Evolutionary conservation across 2,797 vertebrate species (phyloP).

Genomic region (Amphiprion clarkii): DNA sequence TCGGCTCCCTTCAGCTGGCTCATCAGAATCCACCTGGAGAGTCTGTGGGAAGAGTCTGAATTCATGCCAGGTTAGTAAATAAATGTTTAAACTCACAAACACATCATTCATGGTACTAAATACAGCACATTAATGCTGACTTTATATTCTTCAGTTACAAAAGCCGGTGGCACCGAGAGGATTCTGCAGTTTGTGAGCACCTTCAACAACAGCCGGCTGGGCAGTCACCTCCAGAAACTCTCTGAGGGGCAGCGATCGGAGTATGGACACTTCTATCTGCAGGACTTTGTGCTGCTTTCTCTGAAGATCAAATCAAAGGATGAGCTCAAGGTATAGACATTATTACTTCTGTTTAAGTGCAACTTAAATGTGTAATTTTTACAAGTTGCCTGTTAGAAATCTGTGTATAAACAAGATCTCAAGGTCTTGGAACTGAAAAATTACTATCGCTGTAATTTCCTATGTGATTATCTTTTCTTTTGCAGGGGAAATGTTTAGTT

Average conservation of each 20-base stretch:
- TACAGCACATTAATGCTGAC: neutral
- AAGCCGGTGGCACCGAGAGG: conserved; percentile 48
- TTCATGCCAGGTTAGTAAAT: conserved; percentile 75
- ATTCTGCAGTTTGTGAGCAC: conserved; percentile 77
- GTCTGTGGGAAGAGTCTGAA: conserved; percentile 84
- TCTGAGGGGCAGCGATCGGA: conserved; percentile 61
- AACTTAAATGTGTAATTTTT: too few relatives aligned
- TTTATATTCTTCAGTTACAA: conserved; percentile 51
- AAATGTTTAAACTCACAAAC: neutral
- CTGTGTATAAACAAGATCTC: too few relatives aligned
- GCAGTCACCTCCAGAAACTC: conserved; percentile 67
- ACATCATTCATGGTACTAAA: too few relatives aligned
- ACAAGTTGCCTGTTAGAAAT: too few relatives aligned
- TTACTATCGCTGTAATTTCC: too few relatives aligned
- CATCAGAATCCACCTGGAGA: conserved; percentile 72
- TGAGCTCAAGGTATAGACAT: conserved; percentile 67
- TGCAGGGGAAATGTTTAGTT: too few relatives aligned
- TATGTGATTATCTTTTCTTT: too few relatives aligned
- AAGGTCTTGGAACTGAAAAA: too few relatives aligned
- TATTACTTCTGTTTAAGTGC: too few relatives aligned
- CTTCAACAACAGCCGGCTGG: conserved; percentile 72
- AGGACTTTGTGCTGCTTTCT: conserved; percentile 80
- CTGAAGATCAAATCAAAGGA: conserved; percentile 72
- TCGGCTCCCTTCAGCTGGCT: conserved; percentile 84
- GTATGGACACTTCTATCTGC: conserved; percentile 66